Evolutionary conservation across 1,140 invertebrate species (phyloP).

Genomic region (Drosophila bifasciata): DNA sequence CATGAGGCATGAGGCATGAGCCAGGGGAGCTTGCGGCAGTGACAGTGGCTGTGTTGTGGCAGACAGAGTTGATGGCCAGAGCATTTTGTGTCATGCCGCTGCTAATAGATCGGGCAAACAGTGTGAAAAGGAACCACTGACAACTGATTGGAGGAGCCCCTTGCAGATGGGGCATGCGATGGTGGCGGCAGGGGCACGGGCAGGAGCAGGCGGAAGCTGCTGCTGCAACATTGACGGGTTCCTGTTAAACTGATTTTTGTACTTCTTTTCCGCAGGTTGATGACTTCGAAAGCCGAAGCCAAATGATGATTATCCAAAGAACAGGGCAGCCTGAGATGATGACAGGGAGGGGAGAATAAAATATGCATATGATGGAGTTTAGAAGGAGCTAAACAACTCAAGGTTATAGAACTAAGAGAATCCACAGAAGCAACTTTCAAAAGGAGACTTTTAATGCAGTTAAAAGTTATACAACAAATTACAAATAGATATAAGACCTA

Average conservation of each 20-base stretch:
- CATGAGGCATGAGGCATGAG: neutral
- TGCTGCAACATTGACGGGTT: slow-evolving; percentile 33
- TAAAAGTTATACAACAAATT: no score
- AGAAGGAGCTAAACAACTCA: no score
- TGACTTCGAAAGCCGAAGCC: slow-evolving; percentile 13
- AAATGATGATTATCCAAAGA: slow-evolving; percentile 23
- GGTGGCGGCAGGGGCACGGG: slow-evolving; percentile 1
- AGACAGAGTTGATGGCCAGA: slow-evolving; percentile 42
- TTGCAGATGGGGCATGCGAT: neutral
- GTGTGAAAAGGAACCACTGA: slow-evolving; percentile 54
- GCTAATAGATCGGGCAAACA: slow-evolving; percentile 75
- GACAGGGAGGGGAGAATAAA: neutral
- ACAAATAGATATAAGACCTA: no score
- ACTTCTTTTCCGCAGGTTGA: slow-evolving; percentile 23
- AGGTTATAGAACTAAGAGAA: no score
- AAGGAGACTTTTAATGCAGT: no score
- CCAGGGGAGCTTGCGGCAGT: no score
- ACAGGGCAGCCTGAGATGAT: neutral
- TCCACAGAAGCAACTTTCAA: no score
- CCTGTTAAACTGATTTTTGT: slow-evolving; percentile 53
- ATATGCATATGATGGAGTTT: no score
- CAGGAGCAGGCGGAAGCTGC: slow-evolving; percentile 8
- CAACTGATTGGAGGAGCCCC: slow-evolving; percentile 15
- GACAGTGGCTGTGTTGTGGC: neutral
- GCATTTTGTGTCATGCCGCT: slow-evolving; percentile 53